Evolutionary conservation across 1,140 invertebrate genomes (phyloP).

Genomic region (Trypoxylus dichotomus): DNA sequence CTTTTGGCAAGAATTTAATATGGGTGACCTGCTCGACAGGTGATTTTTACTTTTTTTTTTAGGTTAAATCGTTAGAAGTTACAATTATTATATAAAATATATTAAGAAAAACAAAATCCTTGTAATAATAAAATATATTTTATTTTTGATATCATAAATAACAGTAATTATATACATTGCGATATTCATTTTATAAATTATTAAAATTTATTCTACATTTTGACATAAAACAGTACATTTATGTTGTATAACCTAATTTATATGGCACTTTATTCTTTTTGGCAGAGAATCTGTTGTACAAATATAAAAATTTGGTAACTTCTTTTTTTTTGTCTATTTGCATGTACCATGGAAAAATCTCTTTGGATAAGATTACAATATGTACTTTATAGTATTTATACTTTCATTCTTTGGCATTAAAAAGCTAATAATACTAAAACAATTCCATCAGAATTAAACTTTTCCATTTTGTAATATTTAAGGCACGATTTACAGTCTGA

Average conservation of each 20-base stretch:
- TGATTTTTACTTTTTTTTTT: too few species aligned
- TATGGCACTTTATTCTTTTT: background rate
- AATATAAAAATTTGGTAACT: background rate
- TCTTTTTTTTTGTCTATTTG: background rate
- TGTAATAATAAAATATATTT: slow-evolving; percentile 20
- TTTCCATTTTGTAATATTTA: too few species aligned
- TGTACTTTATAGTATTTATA: too few species aligned
- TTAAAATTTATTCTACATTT: background rate
- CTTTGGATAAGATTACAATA: too few species aligned
- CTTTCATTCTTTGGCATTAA: too few species aligned
- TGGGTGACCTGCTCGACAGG: background rate
- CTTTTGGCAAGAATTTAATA: too few species aligned
- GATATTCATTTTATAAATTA: slow-evolving; percentile 7
- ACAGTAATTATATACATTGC: background rate
- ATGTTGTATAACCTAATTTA: too few species aligned
- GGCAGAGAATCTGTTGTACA: background rate
- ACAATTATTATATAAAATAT: too few species aligned
- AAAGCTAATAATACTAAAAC: too few species aligned
- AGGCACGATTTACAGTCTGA: too few species aligned
- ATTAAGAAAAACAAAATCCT: background rate
- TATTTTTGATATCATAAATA: slow-evolving; percentile 14
- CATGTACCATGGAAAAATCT: background rate
- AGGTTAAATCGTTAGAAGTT: too few species aligned
- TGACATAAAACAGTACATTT: background rate
- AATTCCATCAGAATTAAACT: too few species aligned